Conservation (phyloP, 2,113 vertebrate genomes). For the Xiphophorus maculatus region DNA sequence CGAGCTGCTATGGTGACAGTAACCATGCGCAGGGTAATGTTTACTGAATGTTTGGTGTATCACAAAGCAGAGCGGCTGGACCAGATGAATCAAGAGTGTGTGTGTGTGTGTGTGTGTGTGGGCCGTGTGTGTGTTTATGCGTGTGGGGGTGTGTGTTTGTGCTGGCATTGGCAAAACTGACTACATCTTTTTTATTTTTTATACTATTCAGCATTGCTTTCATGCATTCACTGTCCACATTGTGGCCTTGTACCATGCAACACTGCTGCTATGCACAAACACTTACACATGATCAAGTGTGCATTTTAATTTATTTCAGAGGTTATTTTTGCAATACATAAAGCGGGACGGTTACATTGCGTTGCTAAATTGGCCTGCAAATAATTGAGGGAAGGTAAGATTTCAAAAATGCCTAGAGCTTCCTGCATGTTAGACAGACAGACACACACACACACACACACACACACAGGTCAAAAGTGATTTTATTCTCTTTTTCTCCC, state of each 20-base stretch:
- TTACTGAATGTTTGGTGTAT: constrained; percentile 90
- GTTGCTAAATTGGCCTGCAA: constrained; percentile 1
- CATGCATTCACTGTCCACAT: constrained; percentile 2
- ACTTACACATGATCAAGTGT: constrained; percentile 1
- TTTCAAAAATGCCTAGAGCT: constrained; percentile 22
- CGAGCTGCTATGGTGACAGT: constrained; percentile 91
- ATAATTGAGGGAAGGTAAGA: neutral
- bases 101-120: constrained; percentile 38
- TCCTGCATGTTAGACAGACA: constrained; percentile 6
- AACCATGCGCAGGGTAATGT: constrained; percentile 86
- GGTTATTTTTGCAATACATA: constrained; percentile 26
- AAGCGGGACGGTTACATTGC: constrained; percentile 1
- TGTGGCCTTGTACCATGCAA: constrained; percentile 1
- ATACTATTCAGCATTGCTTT: constrained; percentile 30
- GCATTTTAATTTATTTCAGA: constrained; percentile 43
- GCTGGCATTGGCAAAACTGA: constrained; percentile 31
- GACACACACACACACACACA: constrained; percentile 2
- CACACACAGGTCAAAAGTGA: neutral
- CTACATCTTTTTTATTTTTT: constrained; percentile 9
- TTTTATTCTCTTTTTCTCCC: neutral
- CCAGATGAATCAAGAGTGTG: constrained; percentile 53
- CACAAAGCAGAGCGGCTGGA: constrained; percentile 76
- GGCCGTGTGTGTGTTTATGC: constrained; percentile 21
- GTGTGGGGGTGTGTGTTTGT: constrained; percentile 2
- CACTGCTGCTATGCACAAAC: neutral